Base-by-base conservation (phyloP, 2,797 vertebrate genomes). In the Apodemus agrarius region DNA sequence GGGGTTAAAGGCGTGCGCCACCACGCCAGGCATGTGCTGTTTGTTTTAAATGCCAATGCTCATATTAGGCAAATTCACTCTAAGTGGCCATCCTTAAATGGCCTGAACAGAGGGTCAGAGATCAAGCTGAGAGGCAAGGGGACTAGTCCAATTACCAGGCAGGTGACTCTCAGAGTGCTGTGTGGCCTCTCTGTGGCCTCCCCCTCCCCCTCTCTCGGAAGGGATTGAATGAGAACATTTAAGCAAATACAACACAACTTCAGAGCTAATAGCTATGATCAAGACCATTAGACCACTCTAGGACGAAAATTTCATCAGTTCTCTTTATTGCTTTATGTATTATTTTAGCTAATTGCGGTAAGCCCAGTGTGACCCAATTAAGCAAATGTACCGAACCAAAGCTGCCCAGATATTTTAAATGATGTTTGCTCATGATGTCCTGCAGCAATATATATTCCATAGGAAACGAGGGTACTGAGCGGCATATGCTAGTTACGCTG, bases 91-190 rank as follows among this genome's bases (percentile, higher is more conserved):
- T 4, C 2, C 34, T 72, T 72, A 34, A 54, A 10, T 69, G 43
- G 19, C 29, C 83, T 29, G 72, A 61, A 26, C 0, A 16, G 46
- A 52, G 14, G 19, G 2, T 10, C n/a, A 0, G 85, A 40, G 49
- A 2, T 22, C 40, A 82, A 31, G 22, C 76, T 83, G 54, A 19
- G n/a, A 52, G 59, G 57, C 59, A 6, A n/a, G n/a, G n/a, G 54
- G 29, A 34, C 34, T 19, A 16, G 2, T 80, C 34, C 5, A 29
- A 2, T 6, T 43, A 37, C 3, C 0, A 5, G 29, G 40, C 34
- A 11, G 21, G 75, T 26, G 46, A 37, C 19, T 37, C 10, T 6
- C 0, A 1, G 16, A 2, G 8, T 19, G 2, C 2, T 1, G 2
- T 17, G 24, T 17, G 9, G 3, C 22, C 43, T 91, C 31, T 46